Evolutionary conservation across 2,797 vertebrate species (phyloP), one percentile per base, ranked within the genome.

Genomic region (Sebastiscus tertius): DNA sequence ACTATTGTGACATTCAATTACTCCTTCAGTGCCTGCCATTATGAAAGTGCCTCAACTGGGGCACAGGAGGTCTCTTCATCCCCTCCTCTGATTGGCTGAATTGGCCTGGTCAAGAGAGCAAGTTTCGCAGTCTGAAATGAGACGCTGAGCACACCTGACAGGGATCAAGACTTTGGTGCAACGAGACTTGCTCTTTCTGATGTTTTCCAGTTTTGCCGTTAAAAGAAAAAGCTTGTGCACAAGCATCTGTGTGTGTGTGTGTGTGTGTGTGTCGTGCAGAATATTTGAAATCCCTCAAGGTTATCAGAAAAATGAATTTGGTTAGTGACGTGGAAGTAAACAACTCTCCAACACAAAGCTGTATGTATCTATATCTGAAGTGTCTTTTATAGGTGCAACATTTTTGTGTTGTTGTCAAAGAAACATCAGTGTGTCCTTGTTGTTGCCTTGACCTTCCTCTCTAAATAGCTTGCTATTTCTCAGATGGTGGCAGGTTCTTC

Each of bases 1-100:
- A 71, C 81, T 85, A 69, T 86, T 86, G 83, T 90, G 90, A 92
- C 90, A 93, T 93, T 92, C 91, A 92, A 92, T 93, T 93, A 93
- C 87, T 90, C 83, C 67, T 83, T 79, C 79, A 67, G 76, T 69
- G 72, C 66, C 85, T 77, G 78, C 86, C 85, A 83, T 92, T 88
- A 85, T 46, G 1, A 75, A 85, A 80, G 82, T 74, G 63, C 79
- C 80, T 89, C 62, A 58, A 59, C 82, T 31, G 34, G 82, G 74
- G 77, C 74, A 55, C 3, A 16, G 34, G 46, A 80, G 91, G 86
- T 91, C 90, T 87, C 78, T 72, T 72, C 55, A 39, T 71, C 75
- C 75, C 31, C 14, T 26, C n/a, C 52, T 70, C 79, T 72, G 83
- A 93, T 87, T 91, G 89, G 91, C 64, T 70, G 73, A 62, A 75